A percentile compares a stretch with the other conserved stretches of the same genome.
These are phyloP conservation scores for Lissocephala sabroskyi DNA, from an alignment of 2,888 invertebrate species.

Conservation along the genomic window DNA sequence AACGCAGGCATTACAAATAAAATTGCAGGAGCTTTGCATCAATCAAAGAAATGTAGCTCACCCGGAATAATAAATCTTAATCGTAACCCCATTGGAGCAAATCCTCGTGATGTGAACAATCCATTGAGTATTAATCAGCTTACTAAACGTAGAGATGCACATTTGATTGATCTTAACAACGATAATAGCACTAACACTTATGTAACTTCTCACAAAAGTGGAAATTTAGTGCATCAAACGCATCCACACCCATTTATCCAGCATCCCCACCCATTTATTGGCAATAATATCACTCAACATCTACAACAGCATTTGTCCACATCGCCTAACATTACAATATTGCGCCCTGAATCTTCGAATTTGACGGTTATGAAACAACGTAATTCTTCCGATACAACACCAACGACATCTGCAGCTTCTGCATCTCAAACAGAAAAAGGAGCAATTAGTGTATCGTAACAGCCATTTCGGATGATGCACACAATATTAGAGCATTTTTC, in stretches of 20 bases:
- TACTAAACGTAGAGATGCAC: conserved; percentile 76
- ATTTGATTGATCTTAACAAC: no score
- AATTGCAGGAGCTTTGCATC: conserved; percentile 14
- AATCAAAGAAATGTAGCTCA: conserved; percentile 37
- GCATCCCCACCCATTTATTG: conserved; percentile 43
- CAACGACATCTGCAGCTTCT: no score
- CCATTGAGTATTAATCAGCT: conserved; percentile 92
- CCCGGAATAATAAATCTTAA: conserved; percentile 22
- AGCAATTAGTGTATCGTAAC: conserved; percentile 72
- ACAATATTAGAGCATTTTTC: no score
- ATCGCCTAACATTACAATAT: not conserved
- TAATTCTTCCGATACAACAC: conserved; percentile 32
- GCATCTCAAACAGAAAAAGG: conserved; percentile 61
- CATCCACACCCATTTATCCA: no score
- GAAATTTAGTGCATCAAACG: no score
- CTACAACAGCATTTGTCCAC: conserved; percentile 65
- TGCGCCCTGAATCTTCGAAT: conserved; percentile 28
- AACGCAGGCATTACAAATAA: conserved; percentile 8
- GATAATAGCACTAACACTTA: no score
- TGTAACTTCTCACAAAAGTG: no score
- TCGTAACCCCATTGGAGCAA: conserved; percentile 90
- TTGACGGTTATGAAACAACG: conserved; percentile 34
- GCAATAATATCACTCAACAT: conserved; percentile 64
- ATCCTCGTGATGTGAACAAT: conserved; percentile 93
- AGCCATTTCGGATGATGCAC: no score